phyloP scores from a whole-genome alignment of 2,888 invertebrate species.

The Coleophora flavipennella region DNA sequence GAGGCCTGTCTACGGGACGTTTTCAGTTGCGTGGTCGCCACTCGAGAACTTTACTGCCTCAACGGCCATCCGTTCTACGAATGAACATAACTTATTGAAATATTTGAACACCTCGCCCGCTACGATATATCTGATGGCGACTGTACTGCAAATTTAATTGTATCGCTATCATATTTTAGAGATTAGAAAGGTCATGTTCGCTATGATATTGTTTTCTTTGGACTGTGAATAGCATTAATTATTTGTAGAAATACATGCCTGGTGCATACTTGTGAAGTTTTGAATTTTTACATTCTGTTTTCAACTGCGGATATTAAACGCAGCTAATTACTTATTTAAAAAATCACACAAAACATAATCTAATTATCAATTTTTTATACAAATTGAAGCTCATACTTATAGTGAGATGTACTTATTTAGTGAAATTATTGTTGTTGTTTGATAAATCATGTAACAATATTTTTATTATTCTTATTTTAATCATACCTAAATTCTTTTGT shows the following conservation, averaged over 20 bases:
- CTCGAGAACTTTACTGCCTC: too few relatives aligned
- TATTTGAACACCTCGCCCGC: too few relatives aligned
- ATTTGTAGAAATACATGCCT: slow-evolving; percentile 43
- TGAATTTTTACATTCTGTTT: slow-evolving; percentile 45
- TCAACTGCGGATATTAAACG: slow-evolving; percentile 32
- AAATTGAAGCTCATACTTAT: slow-evolving; percentile 41
- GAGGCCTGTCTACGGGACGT: too few relatives aligned
- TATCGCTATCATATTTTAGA: slow-evolving; percentile 7
- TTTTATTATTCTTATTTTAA: too few relatives aligned
- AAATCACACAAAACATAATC: neutral
- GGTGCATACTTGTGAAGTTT: slow-evolving; percentile 55
- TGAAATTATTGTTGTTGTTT: slow-evolving; percentile 18
- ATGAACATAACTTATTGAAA: too few relatives aligned
- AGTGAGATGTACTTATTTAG: slow-evolving; percentile 51
- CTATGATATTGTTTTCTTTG: slow-evolving; percentile 41
- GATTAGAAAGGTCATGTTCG: slow-evolving; percentile 38
- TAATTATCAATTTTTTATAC: neutral
- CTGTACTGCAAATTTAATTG: too few relatives aligned
- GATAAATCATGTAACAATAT: too few relatives aligned
- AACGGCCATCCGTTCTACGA: too few relatives aligned
- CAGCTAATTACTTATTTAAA: slow-evolving; percentile 18
- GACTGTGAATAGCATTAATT: slow-evolving; percentile 45
- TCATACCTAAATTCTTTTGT: too few relatives aligned
- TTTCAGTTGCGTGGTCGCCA: too few relatives aligned
- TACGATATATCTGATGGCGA: too few relatives aligned